Conservation (phyloP, 2,888 invertebrate species). For the Drosophila prostipennis region DNA sequence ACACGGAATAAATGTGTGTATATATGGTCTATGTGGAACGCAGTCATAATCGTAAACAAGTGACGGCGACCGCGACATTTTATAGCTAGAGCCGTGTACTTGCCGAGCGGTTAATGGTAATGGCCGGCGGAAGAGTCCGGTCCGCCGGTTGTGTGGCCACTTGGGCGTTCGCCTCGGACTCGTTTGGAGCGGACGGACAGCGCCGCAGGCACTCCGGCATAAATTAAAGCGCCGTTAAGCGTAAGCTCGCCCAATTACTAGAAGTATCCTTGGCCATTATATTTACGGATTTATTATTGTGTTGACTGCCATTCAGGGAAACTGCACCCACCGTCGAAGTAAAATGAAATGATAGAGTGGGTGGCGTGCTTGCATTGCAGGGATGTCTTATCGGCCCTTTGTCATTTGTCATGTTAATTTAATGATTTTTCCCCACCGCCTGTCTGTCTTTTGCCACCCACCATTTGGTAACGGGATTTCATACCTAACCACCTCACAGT, state of each 20-base stretch:
- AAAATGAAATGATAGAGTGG: conserved; percentile 1
- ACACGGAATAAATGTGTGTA: conserved; percentile 10
- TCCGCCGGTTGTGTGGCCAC: conserved; percentile 1
- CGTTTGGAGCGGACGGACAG: background rate
- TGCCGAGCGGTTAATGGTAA: conserved; percentile 14
- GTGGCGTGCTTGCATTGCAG: conserved; percentile 59
- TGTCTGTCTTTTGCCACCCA: conserved; percentile 4
- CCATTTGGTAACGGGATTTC: conserved; percentile 10
- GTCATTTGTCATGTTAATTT: conserved; percentile 78
- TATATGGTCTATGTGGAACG: conserved; percentile 24
- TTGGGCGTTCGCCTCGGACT: background rate
- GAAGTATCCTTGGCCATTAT: conserved; percentile 76
- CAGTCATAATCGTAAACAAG: conserved; percentile 73
- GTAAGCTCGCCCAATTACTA: conserved; percentile 77
- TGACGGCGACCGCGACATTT: conserved; percentile 75
- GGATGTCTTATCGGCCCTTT: conserved; percentile 66
- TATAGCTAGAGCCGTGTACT: conserved; percentile 51
- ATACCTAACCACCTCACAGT: conserved; percentile 3
- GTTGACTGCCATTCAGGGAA: conserved; percentile 62
- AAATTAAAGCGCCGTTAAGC: conserved; percentile 78
- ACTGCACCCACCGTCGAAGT: conserved; percentile 12
- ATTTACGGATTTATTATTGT: conserved; percentile 76
- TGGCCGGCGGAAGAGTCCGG: conserved; percentile 14
- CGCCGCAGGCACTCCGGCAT: conserved; percentile 57
- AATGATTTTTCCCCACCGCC: conserved; percentile 64